Conservation (phyloP, 2,113 vertebrate species). For the Pipra filicauda region DNA sequence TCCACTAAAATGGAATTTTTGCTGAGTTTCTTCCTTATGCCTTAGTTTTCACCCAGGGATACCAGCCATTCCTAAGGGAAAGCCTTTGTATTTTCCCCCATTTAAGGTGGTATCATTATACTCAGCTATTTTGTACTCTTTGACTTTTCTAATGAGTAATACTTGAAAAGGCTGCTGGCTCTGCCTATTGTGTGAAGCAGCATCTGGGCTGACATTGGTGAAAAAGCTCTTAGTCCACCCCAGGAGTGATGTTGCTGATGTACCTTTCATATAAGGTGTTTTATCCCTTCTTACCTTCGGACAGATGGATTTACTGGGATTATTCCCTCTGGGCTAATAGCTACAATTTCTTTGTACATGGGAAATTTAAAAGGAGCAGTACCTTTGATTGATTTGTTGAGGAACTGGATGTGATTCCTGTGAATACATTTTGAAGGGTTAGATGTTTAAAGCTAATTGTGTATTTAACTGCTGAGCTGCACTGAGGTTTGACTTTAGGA, state of each 20-base stretch:
- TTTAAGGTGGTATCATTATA: not conserved
- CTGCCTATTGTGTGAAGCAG: not conserved
- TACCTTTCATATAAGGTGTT: not conserved
- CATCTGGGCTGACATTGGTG: not conserved
- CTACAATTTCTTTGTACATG: conserved; percentile 8
- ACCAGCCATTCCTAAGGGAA: not conserved
- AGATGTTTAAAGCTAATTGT: conserved; percentile 16
- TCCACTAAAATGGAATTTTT: not conserved
- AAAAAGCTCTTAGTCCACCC: not conserved
- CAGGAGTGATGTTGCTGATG: not conserved
- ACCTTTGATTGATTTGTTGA: conserved; percentile 49
- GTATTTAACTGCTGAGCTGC: not conserved
- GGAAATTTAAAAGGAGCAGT: conserved; percentile 1
- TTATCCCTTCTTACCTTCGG: not conserved
- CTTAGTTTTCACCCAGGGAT: not conserved
- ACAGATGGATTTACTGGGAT: conserved; percentile 37
- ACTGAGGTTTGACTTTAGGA: not conserved
- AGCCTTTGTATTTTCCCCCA: not conserved
- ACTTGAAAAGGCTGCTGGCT: not conserved
- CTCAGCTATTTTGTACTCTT: not conserved
- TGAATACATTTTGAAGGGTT: not conserved
- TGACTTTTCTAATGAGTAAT: not conserved
- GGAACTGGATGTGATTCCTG: conserved; percentile 12
- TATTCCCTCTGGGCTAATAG: conserved; percentile 43
- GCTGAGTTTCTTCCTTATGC: not conserved